Evolutionary conservation across 2,888 invertebrate species (phyloP).

Genomic region (Agonopterix heracliana): DNA sequence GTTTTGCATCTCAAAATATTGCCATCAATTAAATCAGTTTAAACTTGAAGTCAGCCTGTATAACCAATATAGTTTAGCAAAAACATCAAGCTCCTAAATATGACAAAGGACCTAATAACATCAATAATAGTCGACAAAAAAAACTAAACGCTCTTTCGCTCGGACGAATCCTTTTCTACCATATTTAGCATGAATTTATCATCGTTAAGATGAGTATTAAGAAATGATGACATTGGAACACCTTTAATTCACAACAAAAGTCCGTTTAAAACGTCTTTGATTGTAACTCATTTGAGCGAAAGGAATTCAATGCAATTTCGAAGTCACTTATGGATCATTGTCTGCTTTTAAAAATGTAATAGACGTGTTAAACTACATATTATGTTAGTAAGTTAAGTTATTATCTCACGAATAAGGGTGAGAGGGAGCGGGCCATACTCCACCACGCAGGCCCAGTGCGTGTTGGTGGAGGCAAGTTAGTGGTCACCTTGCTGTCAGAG

Average conservation of each 20-base stretch:
- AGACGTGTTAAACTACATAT: neutral
- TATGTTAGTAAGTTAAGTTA: no score
- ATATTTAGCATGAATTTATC: conserved; percentile 47
- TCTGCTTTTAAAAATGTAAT: neutral
- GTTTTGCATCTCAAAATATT: no score
- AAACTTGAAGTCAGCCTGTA: conserved; percentile 32
- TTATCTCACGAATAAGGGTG: no score
- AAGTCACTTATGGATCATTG: conserved; percentile 10
- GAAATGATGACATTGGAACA: conserved; percentile 44
- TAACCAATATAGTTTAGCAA: conserved; percentile 37
- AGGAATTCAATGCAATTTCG: conserved; percentile 12
- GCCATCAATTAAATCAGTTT: no score
- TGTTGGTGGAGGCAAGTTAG: no score
- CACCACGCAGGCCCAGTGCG: no score
- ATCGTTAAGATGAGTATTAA: conserved; percentile 41
- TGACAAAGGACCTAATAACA: conserved; percentile 54
- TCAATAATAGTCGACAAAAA: conserved; percentile 41
- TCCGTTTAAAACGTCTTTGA: conserved; percentile 21
- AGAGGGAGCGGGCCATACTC: no score
- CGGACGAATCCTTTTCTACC: conserved; percentile 43
- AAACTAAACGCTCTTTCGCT: conserved; percentile 39
- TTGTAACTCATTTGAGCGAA: conserved; percentile 23
- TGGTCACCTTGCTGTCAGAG: no score
- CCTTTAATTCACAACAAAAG: conserved; percentile 39
- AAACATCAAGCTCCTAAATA: conserved; percentile 41